phyloP scores from a whole-genome alignment of 2,113 vertebrate species.

The Meles meles region DNA sequence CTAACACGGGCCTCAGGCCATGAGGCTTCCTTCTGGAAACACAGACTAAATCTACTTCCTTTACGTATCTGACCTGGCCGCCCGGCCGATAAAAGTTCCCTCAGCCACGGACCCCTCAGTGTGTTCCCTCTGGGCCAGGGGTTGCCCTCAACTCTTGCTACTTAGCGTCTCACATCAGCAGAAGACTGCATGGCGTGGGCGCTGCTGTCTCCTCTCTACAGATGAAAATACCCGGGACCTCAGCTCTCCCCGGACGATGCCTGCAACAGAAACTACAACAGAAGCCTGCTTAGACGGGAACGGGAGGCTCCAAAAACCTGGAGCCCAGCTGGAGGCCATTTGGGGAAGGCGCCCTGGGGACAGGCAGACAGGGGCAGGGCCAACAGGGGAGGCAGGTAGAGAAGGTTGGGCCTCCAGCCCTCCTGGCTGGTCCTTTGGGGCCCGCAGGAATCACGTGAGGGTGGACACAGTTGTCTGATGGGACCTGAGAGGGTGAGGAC shows the following conservation, averaged over 20 bases:
- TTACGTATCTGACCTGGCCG: neutral
- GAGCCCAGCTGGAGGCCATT: neutral
- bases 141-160: neutral
- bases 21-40: neutral
- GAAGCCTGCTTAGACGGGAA: neutral
- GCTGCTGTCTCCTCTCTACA: neutral
- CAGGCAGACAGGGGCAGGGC: neutral
- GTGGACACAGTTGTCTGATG: neutral
- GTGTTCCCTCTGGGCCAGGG: neutral
- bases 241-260: neutral
- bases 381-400: neutral
- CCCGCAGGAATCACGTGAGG: neutral
- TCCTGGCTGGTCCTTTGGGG: neutral
- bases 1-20: neutral
- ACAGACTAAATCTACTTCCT: neutral
- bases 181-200: neutral
- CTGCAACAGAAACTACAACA: neutral
- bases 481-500: neutral
- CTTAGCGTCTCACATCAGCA: neutral
- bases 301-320: neutral
- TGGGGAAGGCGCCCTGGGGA: neutral
- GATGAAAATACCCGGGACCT: neutral
- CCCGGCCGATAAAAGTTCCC: neutral
- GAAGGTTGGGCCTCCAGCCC: neutral
- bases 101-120: neutral